These are phyloP conservation scores for Acanthaster planci DNA, from an alignment of 35 echinoderm and acorn worm species.

Conservation along the genomic window DNA sequence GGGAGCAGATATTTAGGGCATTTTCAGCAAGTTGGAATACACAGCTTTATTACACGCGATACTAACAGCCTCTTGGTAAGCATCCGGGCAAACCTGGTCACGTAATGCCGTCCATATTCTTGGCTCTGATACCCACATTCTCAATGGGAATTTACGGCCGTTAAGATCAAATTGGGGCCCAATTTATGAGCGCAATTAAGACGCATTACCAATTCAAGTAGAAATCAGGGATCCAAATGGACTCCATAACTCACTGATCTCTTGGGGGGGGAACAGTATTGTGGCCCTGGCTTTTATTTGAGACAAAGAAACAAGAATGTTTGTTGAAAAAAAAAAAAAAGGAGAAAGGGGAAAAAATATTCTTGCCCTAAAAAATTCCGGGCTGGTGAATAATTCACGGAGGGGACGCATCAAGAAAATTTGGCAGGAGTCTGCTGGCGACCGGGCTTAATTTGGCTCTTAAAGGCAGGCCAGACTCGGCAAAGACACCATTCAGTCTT, in stretches of 20 bases:
- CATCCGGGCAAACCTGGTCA: neutral
- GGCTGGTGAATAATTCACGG: neutral
- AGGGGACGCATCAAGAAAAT: neutral
- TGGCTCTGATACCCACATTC: neutral
- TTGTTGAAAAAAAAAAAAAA: neutral
- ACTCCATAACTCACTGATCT: neutral
- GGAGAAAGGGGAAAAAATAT: neutral
- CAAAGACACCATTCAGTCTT: neutral
- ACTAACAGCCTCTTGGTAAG: too few relatives aligned
- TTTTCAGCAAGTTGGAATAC: too few relatives aligned
- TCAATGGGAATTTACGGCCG: neutral
- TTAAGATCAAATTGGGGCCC: neutral
- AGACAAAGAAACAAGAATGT: neutral
- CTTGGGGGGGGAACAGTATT: too few relatives aligned
- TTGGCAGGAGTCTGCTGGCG: neutral
- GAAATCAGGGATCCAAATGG: neutral
- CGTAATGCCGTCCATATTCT: neutral
- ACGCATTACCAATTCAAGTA: neutral
- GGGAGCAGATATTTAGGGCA: too few relatives aligned
- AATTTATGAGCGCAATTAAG: slow-evolving; percentile 18
- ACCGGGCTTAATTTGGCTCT: neutral
- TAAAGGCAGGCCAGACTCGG: slow-evolving; percentile 12
- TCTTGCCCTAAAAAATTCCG: neutral
- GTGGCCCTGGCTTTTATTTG: too few relatives aligned
- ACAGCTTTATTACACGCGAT: too few relatives aligned